Base-by-base conservation (phyloP, 2,113 vertebrate species). In the Morone chrysops region DNA sequence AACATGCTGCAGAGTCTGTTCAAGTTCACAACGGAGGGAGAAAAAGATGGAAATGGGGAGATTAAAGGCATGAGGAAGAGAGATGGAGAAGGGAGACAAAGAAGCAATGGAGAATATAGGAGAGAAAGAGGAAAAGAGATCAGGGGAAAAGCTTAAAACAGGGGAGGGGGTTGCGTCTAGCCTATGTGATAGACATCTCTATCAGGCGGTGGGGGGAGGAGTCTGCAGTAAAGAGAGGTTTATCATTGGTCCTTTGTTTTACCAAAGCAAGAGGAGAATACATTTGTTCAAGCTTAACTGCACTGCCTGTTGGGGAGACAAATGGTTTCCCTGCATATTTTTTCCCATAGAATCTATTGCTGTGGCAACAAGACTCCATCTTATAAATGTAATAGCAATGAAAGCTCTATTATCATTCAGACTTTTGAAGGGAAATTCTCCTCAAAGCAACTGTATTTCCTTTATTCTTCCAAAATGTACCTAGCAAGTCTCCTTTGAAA, bases 111-210 rank as follows among this genome's bases (percentile, higher is more conserved):
- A 66, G 36, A 48, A 20, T 31, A 40, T 6, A 47, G 38, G 41
- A 59, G 4, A 50, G 66, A 22, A n/a, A 11, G 43, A 60, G 31
- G 41, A 17, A 43, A 31, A 48, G n/a, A 63, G 11, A 54, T 38
- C 17, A 25, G 25, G 16, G 12, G n/a, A 18, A 50, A 12, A 43
- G 75, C 50, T 61, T 48, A 63, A 72, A 36, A 51, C 3, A 18
- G 53, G 12, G 20, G 40, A 47, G 40, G 75, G 78, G 70, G 66
- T 38, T 68, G 54, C 3, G 18, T 82, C 56, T 73, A 6, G 70
- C 18, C 8, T n/a, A 57, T 83, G 67, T 90, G 88, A 87, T 78
- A 89, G 88, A 91, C 85, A 59, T 90, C 92, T 93, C 80, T 84
- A 90, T 90, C 86, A 87, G 83, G 69, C 36, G 1, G 13, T 10